These are phyloP conservation scores for Eidolon helvum DNA, from an alignment of 2,113 vertebrate genomes.

Conservation along the genomic window DNA sequence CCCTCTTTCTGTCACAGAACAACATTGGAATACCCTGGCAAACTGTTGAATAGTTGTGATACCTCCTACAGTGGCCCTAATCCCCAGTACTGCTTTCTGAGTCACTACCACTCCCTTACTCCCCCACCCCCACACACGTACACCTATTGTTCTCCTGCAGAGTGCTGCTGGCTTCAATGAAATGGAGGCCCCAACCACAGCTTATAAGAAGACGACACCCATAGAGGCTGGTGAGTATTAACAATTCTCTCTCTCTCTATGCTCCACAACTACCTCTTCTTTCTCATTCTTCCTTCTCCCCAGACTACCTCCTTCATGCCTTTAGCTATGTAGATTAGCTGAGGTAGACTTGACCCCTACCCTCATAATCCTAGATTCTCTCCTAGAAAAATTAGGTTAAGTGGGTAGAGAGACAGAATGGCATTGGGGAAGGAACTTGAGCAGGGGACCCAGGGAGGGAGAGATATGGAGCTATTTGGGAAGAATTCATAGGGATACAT, in stretches of 20 bases:
- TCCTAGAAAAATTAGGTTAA: neutral
- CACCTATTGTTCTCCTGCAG: constrained; percentile 74
- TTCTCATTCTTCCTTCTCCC: neutral
- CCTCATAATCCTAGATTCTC: neutral
- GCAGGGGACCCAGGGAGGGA: neutral
- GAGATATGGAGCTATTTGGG: neutral
- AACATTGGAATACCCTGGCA: neutral
- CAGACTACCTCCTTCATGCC: neutral
- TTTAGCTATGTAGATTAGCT: neutral
- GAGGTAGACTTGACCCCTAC: neutral
- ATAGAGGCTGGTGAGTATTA: constrained; percentile 89
- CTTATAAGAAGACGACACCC: constrained; percentile 90
- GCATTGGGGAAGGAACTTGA: neutral
- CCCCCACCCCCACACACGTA: neutral
- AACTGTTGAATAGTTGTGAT: neutral
- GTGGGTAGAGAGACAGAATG: neutral
- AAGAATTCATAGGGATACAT: neutral
- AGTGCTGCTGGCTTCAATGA: constrained; percentile 89
- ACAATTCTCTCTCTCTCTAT: neutral
- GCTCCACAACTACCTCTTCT: neutral
- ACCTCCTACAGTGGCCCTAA: neutral
- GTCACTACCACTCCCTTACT: neutral
- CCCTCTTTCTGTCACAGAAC: neutral
- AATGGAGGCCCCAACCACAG: constrained; percentile 88
- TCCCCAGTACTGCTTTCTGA: neutral